phyloP scores from a whole-genome alignment of 2,113 vertebrate species.

The Myotis yumanensis region DNA sequence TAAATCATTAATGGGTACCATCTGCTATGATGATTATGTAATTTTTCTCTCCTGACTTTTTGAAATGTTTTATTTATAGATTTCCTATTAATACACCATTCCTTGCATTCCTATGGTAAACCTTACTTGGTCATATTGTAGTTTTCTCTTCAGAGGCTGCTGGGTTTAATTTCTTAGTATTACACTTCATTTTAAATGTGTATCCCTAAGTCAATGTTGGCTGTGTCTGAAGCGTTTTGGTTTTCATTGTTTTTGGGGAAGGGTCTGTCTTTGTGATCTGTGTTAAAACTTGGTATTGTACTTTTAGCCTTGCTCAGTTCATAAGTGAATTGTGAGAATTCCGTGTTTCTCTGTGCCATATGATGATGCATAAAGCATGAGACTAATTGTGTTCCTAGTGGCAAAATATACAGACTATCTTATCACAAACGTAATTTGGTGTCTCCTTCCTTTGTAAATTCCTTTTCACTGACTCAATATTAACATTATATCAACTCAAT shows the following conservation, averaged over 20 bases:
- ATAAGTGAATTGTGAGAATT: neutral
- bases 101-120: slow-evolving; percentile 13
- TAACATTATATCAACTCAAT: neutral
- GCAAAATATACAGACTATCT: neutral
- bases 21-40: slow-evolving; percentile 29
- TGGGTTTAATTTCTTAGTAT: neutral
- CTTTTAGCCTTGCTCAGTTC: neutral
- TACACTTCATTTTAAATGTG: neutral
- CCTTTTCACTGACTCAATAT: neutral
- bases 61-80: slow-evolving; percentile 50
- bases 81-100: slow-evolving; percentile 35
- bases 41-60: slow-evolving; percentile 37
- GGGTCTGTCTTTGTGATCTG: neutral
- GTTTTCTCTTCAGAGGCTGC: neutral
- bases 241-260: neutral
- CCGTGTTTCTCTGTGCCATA: neutral
- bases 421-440: neutral
- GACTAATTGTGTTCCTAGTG: neutral
- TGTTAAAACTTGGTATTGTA: neutral
- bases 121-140: neutral
- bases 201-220: neutral
- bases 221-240: neutral
- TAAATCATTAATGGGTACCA: slow-evolving; percentile 44
- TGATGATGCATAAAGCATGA: neutral
- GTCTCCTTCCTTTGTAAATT: neutral